phyloP scores from a whole-genome alignment of 1,140 invertebrate genomes.

The Conus ventricosus region DNA sequence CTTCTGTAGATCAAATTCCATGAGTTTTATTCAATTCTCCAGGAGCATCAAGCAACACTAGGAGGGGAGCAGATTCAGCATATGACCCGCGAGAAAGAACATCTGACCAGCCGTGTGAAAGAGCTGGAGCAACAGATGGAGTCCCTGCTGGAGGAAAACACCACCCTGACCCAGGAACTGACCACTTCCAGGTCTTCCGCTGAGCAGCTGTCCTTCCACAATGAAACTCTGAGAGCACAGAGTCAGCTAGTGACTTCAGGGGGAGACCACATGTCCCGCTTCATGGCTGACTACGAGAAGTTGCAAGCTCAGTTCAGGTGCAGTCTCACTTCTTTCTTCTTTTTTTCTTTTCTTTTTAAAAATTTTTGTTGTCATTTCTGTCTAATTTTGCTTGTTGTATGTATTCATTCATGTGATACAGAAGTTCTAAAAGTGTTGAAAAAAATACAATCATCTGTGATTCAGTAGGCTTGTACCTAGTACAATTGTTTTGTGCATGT shows the following conservation, averaged over 20 bases:
- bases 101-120: slow-evolving; percentile 55
- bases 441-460: too few relatives aligned
- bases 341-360: background rate
- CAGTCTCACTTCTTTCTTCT: slow-evolving; percentile 48
- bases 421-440: too few relatives aligned
- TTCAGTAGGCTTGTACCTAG: too few relatives aligned
- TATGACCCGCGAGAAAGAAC: slow-evolving; percentile 60
- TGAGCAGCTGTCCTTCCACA: slow-evolving; percentile 63
- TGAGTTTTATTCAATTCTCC: background rate
- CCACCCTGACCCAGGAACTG: slow-evolving; percentile 56
- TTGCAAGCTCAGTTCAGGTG: slow-evolving; percentile 63
- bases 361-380: background rate
- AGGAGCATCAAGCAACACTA: slow-evolving; percentile 49
- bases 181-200: background rate
- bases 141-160: slow-evolving; percentile 51
- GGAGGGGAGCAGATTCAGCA: slow-evolving; percentile 58
- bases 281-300: slow-evolving; percentile 61
- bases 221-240: slow-evolving; percentile 60
- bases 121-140: slow-evolving; percentile 62
- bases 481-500: too few relatives aligned
- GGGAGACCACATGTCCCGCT: slow-evolving; percentile 50
- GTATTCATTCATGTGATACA: too few relatives aligned
- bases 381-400: too few relatives aligned
- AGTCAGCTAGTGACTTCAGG: slow-evolving; percentile 46
- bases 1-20: too few relatives aligned